Evolutionary conservation across 2,113 vertebrate species (phyloP), one percentile per base, ranked within the genome.

Genomic region (Empidonax traillii): DNA sequence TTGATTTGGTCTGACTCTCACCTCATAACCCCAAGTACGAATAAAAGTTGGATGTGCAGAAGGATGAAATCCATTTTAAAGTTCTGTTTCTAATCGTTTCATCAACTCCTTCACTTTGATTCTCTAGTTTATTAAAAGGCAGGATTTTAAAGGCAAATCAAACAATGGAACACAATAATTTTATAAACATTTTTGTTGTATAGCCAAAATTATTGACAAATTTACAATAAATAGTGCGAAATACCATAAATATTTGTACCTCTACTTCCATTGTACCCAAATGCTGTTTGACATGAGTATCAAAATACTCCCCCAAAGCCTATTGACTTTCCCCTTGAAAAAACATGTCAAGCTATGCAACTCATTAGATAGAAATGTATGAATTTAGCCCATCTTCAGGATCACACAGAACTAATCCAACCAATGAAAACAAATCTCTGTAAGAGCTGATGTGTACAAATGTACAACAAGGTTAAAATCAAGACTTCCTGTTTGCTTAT

Each of bases 401-500:
- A 33, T 6, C 56, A 62, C 49, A 72, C 37, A 66, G 53, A 91
- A 87, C 49, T 68, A 93, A 94, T 85, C 53, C 56, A 87, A 44
- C 17, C 0, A 13, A 82, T 62, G 46, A 89, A 89, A 91, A 89
- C 51, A 87, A 91, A 87, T 65, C 74, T 73, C 76, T 74, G 43
- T 23, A n/a, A 81, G 44, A 95, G 71, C 49, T 73, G 73, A 95
- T 75, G 49, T 4, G 63, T 81, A 95, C 76, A 89, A 89, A 96
- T 58, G 81, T 53, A 69, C 80, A 75, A 79, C 66, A 24, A 93
- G 93, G 87, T 87, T 95, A 92, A 95, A 95, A 88, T 37, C 92
- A 93, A 73, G 62, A 79, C 90, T 96, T 96, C 91, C 93, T 96
- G 93, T 87, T 95, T 87, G 89, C 93, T 93, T 72, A 73, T 82